Evolutionary conservation across 2,113 vertebrate species (phyloP).

Genomic region (Salminus brasiliensis): DNA sequence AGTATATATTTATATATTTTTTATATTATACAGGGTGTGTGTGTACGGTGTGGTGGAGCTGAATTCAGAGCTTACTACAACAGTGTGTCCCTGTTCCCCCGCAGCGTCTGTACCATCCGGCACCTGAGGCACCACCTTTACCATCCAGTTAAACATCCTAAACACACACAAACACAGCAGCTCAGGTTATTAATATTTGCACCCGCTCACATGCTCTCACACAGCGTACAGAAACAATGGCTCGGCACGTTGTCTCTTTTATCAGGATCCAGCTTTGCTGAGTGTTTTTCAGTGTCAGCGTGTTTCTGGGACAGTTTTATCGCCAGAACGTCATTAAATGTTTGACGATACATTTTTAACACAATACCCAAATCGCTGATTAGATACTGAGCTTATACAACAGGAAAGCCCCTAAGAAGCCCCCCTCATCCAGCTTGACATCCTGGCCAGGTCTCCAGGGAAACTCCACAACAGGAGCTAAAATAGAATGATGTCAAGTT

Average conservation of each 20-base stretch:
- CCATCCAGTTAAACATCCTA: slow-evolving; percentile 69
- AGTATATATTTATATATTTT: too few species aligned
- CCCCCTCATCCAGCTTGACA: not conserved
- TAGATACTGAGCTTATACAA: not conserved
- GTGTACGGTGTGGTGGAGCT: too few species aligned
- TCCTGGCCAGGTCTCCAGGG: slow-evolving; percentile 16
- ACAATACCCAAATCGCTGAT: not conserved
- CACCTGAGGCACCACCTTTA: slow-evolving; percentile 62
- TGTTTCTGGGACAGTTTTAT: not conserved
- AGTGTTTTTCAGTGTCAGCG: not conserved
- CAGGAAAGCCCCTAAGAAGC: slow-evolving; percentile 13
- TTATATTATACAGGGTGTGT: too few species aligned
- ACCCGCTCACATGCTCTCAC: not conserved
- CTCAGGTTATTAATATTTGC: not conserved
- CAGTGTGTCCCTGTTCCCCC: slow-evolving; percentile 9
- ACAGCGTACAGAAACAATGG: slow-evolving; percentile 38
- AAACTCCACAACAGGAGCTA: slow-evolving; percentile 23
- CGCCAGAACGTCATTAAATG: not conserved
- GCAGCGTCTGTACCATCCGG: slow-evolving; percentile 31
- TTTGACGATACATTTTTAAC: not conserved
- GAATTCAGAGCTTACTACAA: slow-evolving; percentile 29
- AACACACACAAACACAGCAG: slow-evolving; percentile 3
- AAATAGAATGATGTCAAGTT: slow-evolving; percentile 31
- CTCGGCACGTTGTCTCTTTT: not conserved
- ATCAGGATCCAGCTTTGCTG: not conserved